These are phyloP conservation scores for Oceanites oceanicus DNA, from an alignment of 2,113 vertebrate species.

Conservation along the genomic window DNA sequence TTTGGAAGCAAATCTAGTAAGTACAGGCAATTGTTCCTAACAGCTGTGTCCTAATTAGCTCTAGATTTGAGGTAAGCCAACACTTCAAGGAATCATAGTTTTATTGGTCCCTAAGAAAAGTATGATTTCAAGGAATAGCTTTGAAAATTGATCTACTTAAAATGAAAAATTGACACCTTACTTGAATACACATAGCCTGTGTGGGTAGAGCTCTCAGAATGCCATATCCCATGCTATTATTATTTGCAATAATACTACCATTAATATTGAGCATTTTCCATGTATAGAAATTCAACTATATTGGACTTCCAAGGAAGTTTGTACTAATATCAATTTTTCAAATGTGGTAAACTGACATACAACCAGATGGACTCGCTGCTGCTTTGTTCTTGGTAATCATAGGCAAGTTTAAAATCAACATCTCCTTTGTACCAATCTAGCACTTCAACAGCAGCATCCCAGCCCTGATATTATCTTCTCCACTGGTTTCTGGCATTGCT, in stretches of 20 bases:
- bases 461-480: not conserved
- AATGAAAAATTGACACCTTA: not conserved
- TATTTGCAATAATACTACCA: not conserved
- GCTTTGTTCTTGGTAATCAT: too few species aligned
- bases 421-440: not conserved
- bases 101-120: not conserved
- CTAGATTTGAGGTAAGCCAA: not conserved
- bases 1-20: not conserved
- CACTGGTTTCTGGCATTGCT: not conserved
- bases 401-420: not conserved
- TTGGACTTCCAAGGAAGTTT: not conserved
- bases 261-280: not conserved
- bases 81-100: not conserved
- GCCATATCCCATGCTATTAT: not conserved
- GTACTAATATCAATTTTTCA: not conserved
- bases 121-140: not conserved
- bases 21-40: not conserved
- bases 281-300: not conserved
- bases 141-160: not conserved
- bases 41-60: not conserved
- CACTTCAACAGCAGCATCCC: not conserved
- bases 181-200: not conserved
- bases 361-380: not conserved
- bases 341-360: not conserved
- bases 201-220: not conserved